Evolutionary conservation across 2,888 invertebrate species (phyloP).

Genomic region (Agrochola lota): DNA sequence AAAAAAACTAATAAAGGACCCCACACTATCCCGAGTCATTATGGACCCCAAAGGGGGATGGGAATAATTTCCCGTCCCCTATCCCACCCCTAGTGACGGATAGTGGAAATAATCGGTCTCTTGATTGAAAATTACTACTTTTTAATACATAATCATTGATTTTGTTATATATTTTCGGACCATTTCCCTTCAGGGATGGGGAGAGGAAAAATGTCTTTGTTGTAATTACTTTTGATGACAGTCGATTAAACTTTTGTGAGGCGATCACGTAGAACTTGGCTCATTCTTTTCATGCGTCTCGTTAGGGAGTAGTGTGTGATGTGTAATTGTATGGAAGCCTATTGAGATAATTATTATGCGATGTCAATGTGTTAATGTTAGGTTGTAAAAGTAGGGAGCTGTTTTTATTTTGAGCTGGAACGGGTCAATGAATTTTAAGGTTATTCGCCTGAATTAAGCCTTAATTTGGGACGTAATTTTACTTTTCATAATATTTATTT

Average conservation of each 20-base stretch:
- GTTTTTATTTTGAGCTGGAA: neutral
- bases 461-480: constrained; percentile 1
- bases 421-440: neutral
- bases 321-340: constrained; percentile 50
- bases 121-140: constrained; percentile 77
- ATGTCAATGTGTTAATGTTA: constrained; percentile 9
- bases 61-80: constrained; percentile 61
- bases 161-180: constrained; percentile 49
- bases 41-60: constrained; percentile 58
- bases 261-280: constrained; percentile 51
- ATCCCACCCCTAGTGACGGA: constrained; percentile 46
- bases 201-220: constrained; percentile 52
- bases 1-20: constrained; percentile 64
- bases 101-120: constrained; percentile 75
- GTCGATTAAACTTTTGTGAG: constrained; percentile 60
- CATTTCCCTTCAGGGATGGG: constrained; percentile 23
- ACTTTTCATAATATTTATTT: neutral
- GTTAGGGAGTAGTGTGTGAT: constrained; percentile 55
- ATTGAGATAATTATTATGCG: constrained; percentile 24
- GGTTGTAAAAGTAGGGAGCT: neutral
- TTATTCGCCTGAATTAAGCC: neutral
- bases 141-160: constrained; percentile 64
- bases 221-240: constrained; percentile 53
- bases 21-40: constrained; percentile 60
- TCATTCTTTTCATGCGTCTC: constrained; percentile 37